Conservation (phyloP, 2,888 invertebrate genomes). For the Acanthosepion pharaonis region DNA sequence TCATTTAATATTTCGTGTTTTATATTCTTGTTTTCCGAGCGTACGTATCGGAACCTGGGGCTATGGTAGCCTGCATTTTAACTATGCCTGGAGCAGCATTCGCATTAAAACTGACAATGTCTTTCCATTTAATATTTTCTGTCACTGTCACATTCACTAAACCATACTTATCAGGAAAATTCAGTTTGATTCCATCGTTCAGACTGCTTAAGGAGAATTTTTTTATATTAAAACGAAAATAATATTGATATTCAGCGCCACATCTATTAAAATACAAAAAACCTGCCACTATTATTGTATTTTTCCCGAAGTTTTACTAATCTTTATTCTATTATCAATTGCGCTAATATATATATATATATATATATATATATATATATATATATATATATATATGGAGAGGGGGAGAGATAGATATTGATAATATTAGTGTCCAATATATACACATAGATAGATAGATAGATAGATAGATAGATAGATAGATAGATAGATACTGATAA, state of each 20-base stretch:
- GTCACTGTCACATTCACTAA: not conserved
- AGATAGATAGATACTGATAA: too few relatives aligned
- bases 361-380: not conserved
- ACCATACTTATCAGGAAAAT: not conserved
- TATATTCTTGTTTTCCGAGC: not conserved
- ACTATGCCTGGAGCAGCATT: not conserved
- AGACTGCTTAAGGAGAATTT: not conserved
- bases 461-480: not conserved
- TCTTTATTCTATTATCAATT: not conserved
- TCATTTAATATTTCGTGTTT: too few relatives aligned
- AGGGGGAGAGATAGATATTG: too few relatives aligned
- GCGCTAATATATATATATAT: not conserved
- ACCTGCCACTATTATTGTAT: not conserved
- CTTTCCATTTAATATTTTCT: not conserved
- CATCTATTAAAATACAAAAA: not conserved
- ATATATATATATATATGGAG: not conserved
- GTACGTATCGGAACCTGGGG: not conserved
- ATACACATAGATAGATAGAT: not conserved
- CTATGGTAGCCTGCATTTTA: not conserved
- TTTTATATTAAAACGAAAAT: not conserved
- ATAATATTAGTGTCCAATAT: too few relatives aligned
- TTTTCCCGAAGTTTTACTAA: not conserved
- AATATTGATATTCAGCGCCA: not conserved
- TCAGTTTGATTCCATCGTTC: not conserved
- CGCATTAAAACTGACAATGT: not conserved